Base-by-base conservation (phyloP, 2,888 invertebrate species). In the Hypolimnas misippus region DNA sequence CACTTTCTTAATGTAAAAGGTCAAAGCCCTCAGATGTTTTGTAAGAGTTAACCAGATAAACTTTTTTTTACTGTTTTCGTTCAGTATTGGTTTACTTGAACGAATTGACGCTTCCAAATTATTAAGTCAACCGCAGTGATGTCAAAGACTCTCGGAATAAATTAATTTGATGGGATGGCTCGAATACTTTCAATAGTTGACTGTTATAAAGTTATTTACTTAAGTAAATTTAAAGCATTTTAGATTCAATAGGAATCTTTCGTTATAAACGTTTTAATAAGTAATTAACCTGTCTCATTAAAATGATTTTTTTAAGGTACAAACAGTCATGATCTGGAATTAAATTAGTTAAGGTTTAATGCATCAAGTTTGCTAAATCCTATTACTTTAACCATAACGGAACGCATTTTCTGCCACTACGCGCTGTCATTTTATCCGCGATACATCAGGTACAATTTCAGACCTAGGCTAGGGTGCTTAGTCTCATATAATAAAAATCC, bases 21-120 rank as follows among this genome's bases (percentile, higher is more conserved):
- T 76, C 72, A 68, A 71, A 69, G 73, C 67, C 73, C 76, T 73
- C 63, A 59, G 67, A 63, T 68, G 70, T 70, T 69, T 72, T 49
- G 29, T 49, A 49, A 63, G 68, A 69, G 69, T 67, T 67, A 69
- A 68, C 68, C 65, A 67, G 69, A 72, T 72, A 70, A 69, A 33
- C 63, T 69, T 62, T 38, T 66, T 70, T 70, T 72, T 70, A 49
- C 49, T 29, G 14, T 14, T 29, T 29, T 31, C 17, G 19, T 33
- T 46, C 19, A 19, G 46, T 56, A 56, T 56, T 56, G 56, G 56
- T 56, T 56, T 46, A 56, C 56, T 46, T 44, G 42, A 17, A 46
- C 44, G 44, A 46, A 46, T 29, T 29, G 29, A 29, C 49, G 49
- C 49, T 25, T 44, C 46, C 46, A 33, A 56, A 46, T 46, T 46